phyloP scores from a whole-genome alignment of 2,113 vertebrate genomes.

The Ceuthmochares aereus region DNA sequence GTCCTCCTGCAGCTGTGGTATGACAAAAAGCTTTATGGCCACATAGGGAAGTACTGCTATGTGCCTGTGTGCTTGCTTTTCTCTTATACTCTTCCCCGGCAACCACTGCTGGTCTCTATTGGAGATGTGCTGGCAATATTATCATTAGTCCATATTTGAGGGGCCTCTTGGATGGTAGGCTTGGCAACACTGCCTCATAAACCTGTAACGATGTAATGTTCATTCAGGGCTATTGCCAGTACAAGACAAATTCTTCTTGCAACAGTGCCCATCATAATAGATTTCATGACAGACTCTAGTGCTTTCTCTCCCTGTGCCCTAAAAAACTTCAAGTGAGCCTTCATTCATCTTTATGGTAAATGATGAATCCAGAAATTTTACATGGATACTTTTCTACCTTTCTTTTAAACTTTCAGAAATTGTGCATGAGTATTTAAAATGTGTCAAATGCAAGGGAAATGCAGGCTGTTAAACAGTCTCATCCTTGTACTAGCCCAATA shows the following conservation, averaged over 20 bases:
- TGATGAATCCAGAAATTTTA: slow-evolving; percentile 3
- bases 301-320: background rate
- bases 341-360: slow-evolving; percentile 42
- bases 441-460: background rate
- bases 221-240: background rate
- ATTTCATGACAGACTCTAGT: background rate
- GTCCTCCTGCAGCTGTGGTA: background rate
- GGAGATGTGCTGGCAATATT: background rate
- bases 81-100: background rate
- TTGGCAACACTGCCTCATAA: background rate
- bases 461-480: background rate
- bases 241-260: slow-evolving; percentile 8
- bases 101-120: background rate
- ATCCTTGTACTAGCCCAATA: background rate
- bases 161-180: background rate
- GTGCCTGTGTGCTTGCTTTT: background rate
- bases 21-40: background rate
- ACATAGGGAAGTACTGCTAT: rapidly evolving
- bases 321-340: background rate
- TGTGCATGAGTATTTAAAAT: background rate
- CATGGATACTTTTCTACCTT: background rate
- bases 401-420: slow-evolving; percentile 24
- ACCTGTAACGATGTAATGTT: background rate
- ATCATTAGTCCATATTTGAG: background rate
- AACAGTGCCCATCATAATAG: background rate